Evolutionary conservation across 2,113 vertebrate genomes (phyloP).

Genomic region (Sus scrofa): T2T-Sscrofa CM000812.6:232154001-232154500

Average conservation of each 20-base stretch:
- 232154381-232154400: not conserved
- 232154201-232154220: too few species aligned
- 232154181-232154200: not conserved
- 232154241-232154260: not conserved
- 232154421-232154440: not conserved
- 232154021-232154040: not conserved
- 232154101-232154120: not conserved
- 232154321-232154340: constrained; percentile 7
- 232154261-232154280: not conserved
- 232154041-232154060: not conserved
- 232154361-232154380: not conserved
- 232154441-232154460: not conserved
- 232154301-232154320: not conserved
- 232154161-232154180: not conserved
- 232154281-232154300: not conserved
- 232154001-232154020: not conserved
- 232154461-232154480: not conserved
- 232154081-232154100: not conserved
- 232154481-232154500: not conserved
- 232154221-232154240: not conserved
- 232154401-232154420: not conserved
- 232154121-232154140: not conserved
- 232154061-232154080: not conserved
- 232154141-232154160: not conserved
- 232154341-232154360: not conserved